phyloP scores from a whole-genome alignment of 1,140 invertebrate species.

The Papilio aristodemus region DNA sequence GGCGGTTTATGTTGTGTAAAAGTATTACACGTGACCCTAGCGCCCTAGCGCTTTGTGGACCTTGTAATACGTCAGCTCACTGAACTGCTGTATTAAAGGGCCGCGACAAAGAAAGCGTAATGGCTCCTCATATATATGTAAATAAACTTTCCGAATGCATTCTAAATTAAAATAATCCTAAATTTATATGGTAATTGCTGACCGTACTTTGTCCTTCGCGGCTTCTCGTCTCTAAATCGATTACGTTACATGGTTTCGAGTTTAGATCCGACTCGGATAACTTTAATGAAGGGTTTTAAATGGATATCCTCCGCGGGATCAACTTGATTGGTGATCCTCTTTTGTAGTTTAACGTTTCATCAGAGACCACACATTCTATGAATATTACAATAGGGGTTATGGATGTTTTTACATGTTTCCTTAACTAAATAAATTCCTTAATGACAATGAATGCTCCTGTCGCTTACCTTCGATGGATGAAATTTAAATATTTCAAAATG shows the following conservation, averaged over 20 bases:
- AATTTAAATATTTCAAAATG: not conserved
- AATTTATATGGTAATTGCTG: constrained; percentile 79
- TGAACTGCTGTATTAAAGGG: constrained; percentile 63
- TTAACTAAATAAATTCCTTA: not conserved
- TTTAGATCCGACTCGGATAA: constrained; percentile 72
- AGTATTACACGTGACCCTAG: constrained; percentile 42
- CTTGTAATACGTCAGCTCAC: constrained; percentile 55
- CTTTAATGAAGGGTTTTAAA: constrained; percentile 76
- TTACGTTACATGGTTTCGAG: constrained; percentile 73
- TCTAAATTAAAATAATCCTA: constrained; percentile 78
- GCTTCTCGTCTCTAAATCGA: constrained; percentile 75
- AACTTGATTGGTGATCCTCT: constrained; percentile 65
- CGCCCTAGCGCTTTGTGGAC: constrained; percentile 42
- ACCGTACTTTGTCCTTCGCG: constrained; percentile 75
- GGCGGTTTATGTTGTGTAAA: constrained; percentile 56
- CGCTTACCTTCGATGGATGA: not conserved
- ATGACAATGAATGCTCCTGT: not conserved
- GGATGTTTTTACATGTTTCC: not conserved
- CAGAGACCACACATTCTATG: constrained; percentile 27
- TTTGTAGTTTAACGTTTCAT: constrained; percentile 39
- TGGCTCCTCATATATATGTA: constrained; percentile 72
- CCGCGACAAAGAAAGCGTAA: constrained; percentile 70
- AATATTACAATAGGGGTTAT: constrained; percentile 11
- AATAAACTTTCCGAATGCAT: constrained; percentile 76
- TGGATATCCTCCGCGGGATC: constrained; percentile 64